Evolutionary conservation across 2,113 vertebrate species (phyloP), one percentile per base, ranked within the genome.

Genomic region (Malurus melanocephalus): DNA sequence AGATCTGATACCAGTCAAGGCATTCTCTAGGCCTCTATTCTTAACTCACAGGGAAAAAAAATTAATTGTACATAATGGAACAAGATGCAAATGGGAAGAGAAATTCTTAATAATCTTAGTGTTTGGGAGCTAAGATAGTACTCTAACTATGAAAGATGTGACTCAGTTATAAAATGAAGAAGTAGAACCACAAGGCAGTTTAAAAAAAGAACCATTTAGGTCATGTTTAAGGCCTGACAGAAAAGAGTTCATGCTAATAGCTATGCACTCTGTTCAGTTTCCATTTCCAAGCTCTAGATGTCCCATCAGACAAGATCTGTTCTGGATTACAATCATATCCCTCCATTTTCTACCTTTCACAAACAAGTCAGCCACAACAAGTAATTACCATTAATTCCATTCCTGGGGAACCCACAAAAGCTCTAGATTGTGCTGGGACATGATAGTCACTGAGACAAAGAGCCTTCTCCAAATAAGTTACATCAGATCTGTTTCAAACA

Each of bases 171-270:
- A 79, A 55, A 85, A 74, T 20, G 42, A 67, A 62, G 45, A 49
- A 46, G 27, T 38, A 65, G 77, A 78, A 55, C 9, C 28, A 32
- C 8, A 21, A 21, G 4, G 16, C 10, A 32, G 5, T 56, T 75
- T 15, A 6, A 32, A 62, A 68, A 66, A 42, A 38, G 1, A 49
- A 28, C 1, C 16, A 13, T 38, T 9, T 52, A 7, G 16, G 27
- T 14, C 35, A 51, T 6, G 10, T 66, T 74, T 86, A 71, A 46
- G 28, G 18, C 27, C 61, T 0, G 0, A 45, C 5, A 3, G 20
- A n/a, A 46, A 40, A 13, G n/a, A 6, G 66, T 56, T 59, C 21
- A 18, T 46, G 19, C 8, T 66, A 66, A 82, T 24, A 60, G 17
- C 52, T 52, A 13, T 0, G 0, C 18, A 56, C 13, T 35, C 60